Base-by-base conservation (phyloP, 1,140 invertebrate species). In the Eufriesea mexicana region DNA sequence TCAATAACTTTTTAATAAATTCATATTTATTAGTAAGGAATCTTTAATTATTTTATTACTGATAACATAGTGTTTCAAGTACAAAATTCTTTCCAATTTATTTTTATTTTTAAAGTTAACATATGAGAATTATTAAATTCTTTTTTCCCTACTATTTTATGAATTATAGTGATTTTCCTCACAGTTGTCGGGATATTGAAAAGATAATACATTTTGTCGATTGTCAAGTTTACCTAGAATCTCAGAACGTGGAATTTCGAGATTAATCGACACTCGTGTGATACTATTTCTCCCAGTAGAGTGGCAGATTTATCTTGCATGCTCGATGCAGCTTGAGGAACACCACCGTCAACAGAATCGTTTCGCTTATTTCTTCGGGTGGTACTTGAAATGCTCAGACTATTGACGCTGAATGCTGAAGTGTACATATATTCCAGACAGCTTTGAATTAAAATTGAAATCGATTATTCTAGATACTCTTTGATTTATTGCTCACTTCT, bases 371-470 rank as follows among this genome's bases (percentile, higher is more conserved):
- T 74, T 74, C 35, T 45, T 59, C 71, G 7, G 12, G 10, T 25
- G 20, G 54, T 55, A 59, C 71, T 74, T 59, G 71, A 74, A 61
- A 57, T n/a, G 55, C 23, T 47, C 71, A 20, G n/a, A 23, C 54
- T 25, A 74, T 74, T 59, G 71, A 74, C 2, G 71, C 55, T 28
- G 28, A 54, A 51, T 71, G 12, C 23, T 16, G 10, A 6, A 8
- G 45, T 9, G 20, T 20, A 28, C 16, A 20, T 35, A 54, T 35
- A 72, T 12, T 55, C 8, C 35, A 35, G 35, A 14, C 16, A 35
- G 7, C 23, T 59, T 45, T 45, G 71, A 51, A 55, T 42, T 61
- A 61, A 64, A 62, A 76, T 76, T 64, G 51, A 47, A 64, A 61
- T 71, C 51, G 42, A n/a, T 35, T 25, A 12, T 35, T 66, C 54